Conservation (phyloP, 2,113 vertebrate species). For the Siphamia tubifer region DNA sequence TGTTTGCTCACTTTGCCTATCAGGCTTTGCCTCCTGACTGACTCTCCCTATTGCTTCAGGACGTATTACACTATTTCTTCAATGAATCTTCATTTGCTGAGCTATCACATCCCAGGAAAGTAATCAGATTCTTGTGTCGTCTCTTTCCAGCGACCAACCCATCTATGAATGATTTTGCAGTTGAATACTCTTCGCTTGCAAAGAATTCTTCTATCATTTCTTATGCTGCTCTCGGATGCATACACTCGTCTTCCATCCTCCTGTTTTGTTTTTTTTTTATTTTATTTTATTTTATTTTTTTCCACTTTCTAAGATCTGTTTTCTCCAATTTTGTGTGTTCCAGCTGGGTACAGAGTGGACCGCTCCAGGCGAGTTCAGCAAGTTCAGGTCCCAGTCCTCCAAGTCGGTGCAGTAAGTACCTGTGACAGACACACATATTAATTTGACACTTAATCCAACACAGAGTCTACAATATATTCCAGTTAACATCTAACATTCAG, state of each 20-base stretch:
- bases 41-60: slow-evolving; percentile 4
- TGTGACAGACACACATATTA: slow-evolving; percentile 21
- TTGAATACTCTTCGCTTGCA: background rate
- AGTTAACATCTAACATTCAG: background rate
- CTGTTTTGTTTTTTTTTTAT: background rate
- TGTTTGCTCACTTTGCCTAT: slow-evolving; percentile 30
- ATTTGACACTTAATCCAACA: slow-evolving; percentile 13
- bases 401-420: slow-evolving; percentile 91
- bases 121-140: background rate
- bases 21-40: slow-evolving; percentile 14
- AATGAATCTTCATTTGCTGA: background rate
- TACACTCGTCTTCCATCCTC: background rate
- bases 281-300: too few species aligned
- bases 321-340: slow-evolving; percentile 54
- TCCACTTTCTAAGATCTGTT: slow-evolving; percentile 22
- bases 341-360: slow-evolving; percentile 97
- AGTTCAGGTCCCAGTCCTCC: slow-evolving; percentile 96
- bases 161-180: background rate
- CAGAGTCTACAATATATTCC: background rate
- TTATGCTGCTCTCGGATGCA: background rate
- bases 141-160: background rate
- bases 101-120: background rate
- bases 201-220: background rate
- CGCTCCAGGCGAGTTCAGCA: slow-evolving; percentile 95
- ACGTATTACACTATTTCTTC: background rate